Base-by-base conservation (phyloP, 2,888 invertebrate genomes). In the Odontocolon sp. region DNA sequence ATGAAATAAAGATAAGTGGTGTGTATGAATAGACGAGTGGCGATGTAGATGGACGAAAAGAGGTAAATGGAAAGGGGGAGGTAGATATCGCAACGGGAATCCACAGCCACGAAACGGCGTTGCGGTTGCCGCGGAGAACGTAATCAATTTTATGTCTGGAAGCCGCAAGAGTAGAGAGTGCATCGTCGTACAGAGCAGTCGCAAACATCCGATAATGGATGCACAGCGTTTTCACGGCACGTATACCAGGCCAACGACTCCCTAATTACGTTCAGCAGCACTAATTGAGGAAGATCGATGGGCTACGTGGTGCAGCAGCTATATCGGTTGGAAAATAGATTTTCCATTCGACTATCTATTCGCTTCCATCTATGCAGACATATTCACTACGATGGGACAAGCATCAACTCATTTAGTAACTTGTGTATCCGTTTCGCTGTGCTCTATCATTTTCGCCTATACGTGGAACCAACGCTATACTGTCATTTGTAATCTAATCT, bases 241-340 rank as follows among this genome's bases (percentile, higher is more conserved):
- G 79, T 79, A 79, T 74, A 81, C 78, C 71, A 72, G 76, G 76
- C 52, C 14, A 38, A 64, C 28, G 50, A 59, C 78, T 78, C 71
- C 71, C 79, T 81, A 81, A 81, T 81, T 81, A 78, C 78, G 78
- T 72, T 79, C 79, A 72, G 69, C 76, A 23, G 74, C 78, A 73
- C 81, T 81, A 81, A 81, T 81, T 81, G 81, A 81, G 73, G 81
- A 81, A 81, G 81, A 81, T 81, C 81, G 81, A 79, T 81, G 79
- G 64, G 61, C 76, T 76, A 66, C 78, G 78, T 77, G 79, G 78
- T 72, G 5, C 26, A 52, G 28, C 28, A 11, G 28, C 57, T 57
- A 54, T 52, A 14, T 28, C 42, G 42, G 45, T 52, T 59, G 26
- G 52, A 59, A 66, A 75, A 75, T 75, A 59, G 69, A 75, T 59